These are phyloP conservation scores for Scrobipalpa atriplicella DNA, from an alignment of 2,888 invertebrate genomes.

Conservation along the genomic window DNA sequence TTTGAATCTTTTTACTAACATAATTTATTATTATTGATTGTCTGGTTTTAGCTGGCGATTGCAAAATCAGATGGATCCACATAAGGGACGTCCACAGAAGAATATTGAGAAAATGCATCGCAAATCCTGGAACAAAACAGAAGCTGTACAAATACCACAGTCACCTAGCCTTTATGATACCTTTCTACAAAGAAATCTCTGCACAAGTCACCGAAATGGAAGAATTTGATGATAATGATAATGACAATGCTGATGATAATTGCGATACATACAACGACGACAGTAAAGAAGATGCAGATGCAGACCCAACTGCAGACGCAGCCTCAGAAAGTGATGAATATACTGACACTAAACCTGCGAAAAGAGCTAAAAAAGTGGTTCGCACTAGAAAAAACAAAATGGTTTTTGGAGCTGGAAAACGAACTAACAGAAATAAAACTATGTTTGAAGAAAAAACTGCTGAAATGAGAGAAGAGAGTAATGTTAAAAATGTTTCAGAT, in stretches of 20 bases:
- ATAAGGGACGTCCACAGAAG: constrained; percentile 73
- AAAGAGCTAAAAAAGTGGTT: not conserved
- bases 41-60: constrained; percentile 63
- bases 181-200: constrained; percentile 64
- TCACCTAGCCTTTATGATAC: constrained; percentile 64
- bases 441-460: constrained; percentile 39
- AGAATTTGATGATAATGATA: constrained; percentile 47
- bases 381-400: constrained; percentile 20
- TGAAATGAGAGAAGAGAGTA: constrained; percentile 39
- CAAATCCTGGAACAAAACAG: constrained; percentile 41
- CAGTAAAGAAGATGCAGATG: constrained; percentile 49
- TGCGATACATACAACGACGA: constrained; percentile 45
- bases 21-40: constrained; percentile 20
- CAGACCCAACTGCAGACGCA: constrained; percentile 17
- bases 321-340: constrained; percentile 28
- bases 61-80: constrained; percentile 75
- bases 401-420: constrained; percentile 39
- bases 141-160: constrained; percentile 69
- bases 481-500: constrained; percentile 35
- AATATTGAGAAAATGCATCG: constrained; percentile 56
- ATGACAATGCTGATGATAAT: constrained; percentile 32
- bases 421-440: constrained; percentile 41
- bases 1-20: not conserved
- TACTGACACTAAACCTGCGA: not conserved
- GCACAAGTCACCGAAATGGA: constrained; percentile 28